Evolutionary conservation across 2,888 invertebrate species (phyloP), one percentile per base, ranked within the genome.

Genomic region (Tenthredo notha): DNA sequence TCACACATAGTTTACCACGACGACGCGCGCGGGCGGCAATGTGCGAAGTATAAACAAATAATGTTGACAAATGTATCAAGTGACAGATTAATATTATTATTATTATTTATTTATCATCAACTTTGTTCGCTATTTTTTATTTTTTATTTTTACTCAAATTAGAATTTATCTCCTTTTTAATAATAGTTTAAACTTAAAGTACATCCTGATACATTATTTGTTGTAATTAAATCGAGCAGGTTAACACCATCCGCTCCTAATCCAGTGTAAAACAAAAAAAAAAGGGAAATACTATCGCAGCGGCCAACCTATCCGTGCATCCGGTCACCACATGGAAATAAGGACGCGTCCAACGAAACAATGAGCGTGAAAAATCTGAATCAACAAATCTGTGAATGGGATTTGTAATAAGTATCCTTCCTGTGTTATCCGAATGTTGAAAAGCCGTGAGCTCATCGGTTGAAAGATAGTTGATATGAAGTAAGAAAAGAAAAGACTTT

Each of bases 1-100:
- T 33, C 43, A 70, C 29, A 33, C 18, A 9, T 37, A 12, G 21
- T 9, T n/a, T 40, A 74, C 9, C 43, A 4, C 72, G 43, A 1
- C 43, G 40, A 74, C 43, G 21, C 40, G 21, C 43, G 72, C n/a
- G 58, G 15, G 12, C 37, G 40, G 78, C 78, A 61, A 78, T 78
- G 78, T 78, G 78, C 61, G 33, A 58, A 78, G 37, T 58, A 78
- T 78, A 58, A 78, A 78, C 78, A 77, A 77, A 77, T 50, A 77
- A 43, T 77, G 29, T 77, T 77, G 25, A 77, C 75, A 78, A 61
- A 77, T 47, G 47, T 33, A 29, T 47, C 75, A 47, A 47, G 47
- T 43, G 74, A 74, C 74, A 74, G 7, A 47, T 74, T 12, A 37
- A 0, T 37, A 37, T 37, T 37, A 37, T 18, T 29, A 37, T 18